Evolutionary conservation across 1,140 invertebrate species (phyloP).

Genomic region (Sitodiplosis mosellana): DNA sequence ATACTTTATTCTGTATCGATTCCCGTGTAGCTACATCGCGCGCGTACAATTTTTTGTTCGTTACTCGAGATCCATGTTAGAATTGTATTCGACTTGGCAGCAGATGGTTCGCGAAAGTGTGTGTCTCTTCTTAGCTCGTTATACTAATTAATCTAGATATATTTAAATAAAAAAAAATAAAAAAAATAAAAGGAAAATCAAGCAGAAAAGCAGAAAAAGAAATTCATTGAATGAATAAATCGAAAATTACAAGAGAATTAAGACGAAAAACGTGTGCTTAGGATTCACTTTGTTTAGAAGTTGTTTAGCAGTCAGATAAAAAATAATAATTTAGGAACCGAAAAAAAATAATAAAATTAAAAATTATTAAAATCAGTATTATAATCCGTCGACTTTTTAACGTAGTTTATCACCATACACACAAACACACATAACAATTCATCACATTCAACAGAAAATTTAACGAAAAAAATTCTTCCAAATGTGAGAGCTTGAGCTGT

Average conservation of each 20-base stretch:
- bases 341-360: no score
- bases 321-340: no score
- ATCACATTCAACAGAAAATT: no score
- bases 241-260: not conserved
- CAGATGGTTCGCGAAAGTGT: constrained; percentile 2
- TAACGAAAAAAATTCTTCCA: no score
- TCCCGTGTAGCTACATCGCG: not conserved
- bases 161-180: not conserved
- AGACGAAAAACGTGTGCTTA: not conserved
- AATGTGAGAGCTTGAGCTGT: no score
- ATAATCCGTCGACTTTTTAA: no score
- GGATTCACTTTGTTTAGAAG: not conserved
- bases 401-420: no score
- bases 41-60: not conserved
- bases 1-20: not conserved
- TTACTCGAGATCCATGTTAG: not conserved
- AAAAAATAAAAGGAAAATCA: not conserved
- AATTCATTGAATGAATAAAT: not conserved
- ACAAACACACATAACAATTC: no score
- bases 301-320: not conserved
- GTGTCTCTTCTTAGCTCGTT: not conserved
- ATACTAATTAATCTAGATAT: not conserved
- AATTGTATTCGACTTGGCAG: constrained; percentile 4
- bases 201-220: not conserved
- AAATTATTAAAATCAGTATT: no score